A percentile compares a stretch with the other conserved stretches of the same genome.
phyloP scores from a whole-genome alignment of 2,113 vertebrate genomes.

The Sinosuthora webbiana region DNA sequence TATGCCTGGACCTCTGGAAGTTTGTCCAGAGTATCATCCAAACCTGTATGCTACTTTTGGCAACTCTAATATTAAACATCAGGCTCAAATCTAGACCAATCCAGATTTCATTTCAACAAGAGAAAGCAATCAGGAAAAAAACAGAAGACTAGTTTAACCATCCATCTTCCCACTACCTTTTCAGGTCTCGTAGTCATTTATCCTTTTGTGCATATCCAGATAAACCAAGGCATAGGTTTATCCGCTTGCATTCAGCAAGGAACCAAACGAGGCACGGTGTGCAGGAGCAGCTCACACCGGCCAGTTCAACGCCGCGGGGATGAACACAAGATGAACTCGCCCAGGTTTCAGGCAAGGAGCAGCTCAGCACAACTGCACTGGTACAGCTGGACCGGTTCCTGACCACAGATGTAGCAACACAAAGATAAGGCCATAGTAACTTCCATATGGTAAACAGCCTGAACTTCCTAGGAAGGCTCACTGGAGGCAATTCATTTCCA shows the following conservation, averaged over 20 bases:
- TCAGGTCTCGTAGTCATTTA: background rate
- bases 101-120: background rate
- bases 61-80: background rate
- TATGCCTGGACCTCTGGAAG: background rate
- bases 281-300: rapidly evolving
- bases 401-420: background rate
- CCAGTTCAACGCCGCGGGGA: rapidly evolving
- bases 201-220: background rate
- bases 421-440: background rate
- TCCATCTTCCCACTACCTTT: background rate
- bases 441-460: background rate
- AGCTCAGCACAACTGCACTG: background rate
- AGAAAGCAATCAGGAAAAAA: background rate
- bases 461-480: background rate
- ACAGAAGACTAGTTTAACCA: background rate
- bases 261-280: background rate
- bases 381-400: background rate
- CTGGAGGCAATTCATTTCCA: background rate
- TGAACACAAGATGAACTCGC: background rate
- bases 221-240: background rate
- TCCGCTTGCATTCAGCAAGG: background rate
- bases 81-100: background rate
- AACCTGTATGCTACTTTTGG: background rate
- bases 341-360: background rate
- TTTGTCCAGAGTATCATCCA: background rate